Base-by-base conservation (phyloP, 2,113 vertebrate species). In the Hirundichthys speculiger region DNA sequence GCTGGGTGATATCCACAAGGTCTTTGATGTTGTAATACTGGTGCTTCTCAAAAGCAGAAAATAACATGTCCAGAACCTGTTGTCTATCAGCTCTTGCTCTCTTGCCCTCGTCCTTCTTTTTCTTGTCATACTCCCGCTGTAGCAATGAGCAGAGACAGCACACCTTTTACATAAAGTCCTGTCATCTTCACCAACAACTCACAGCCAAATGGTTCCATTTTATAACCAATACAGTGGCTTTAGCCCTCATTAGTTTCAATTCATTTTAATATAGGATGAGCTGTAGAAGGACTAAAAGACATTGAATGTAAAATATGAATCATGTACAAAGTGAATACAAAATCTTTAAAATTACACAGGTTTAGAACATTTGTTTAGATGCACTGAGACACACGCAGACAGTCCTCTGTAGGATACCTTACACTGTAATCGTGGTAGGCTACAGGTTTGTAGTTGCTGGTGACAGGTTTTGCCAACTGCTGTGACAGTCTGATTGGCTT, bases 1-100 rank as follows among this genome's bases (percentile, higher is more conserved):
- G 96, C 69, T 99, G 98, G 69, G 97, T 99, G 90, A 99, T 98
- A 59, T 99, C 96, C 88, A 99, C 97, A 60, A 99, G 88, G 75
- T 99, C 96, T 89, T 98, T 98, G 83, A 99, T 96, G 83, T 98
- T 99, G 81, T 99, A 99, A 86, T 93, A 99, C 65, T 99, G 97
- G 77, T 99, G 97, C 63, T 99, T 98, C 85, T 99, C 97, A 90
- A 99, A 99, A 54, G 97, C 97, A 21, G 97, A 98, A 80, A 99
- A 99, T 8, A 99, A 90, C 95, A 99, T 98, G 75, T 99, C 96
- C 91, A 98, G 64, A 60, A 98, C 97, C 48, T 98, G 95, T 5
- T 96, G 96, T 60, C 94, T 98, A 84, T 98, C 96, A 16, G 92
- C 95, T 67, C 97, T 93, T 3, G 97, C 95, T 45, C 96, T 92